Evolutionary conservation across 2,797 vertebrate species (phyloP).

Genomic region (Hyperoplus immaculatus): DNA sequence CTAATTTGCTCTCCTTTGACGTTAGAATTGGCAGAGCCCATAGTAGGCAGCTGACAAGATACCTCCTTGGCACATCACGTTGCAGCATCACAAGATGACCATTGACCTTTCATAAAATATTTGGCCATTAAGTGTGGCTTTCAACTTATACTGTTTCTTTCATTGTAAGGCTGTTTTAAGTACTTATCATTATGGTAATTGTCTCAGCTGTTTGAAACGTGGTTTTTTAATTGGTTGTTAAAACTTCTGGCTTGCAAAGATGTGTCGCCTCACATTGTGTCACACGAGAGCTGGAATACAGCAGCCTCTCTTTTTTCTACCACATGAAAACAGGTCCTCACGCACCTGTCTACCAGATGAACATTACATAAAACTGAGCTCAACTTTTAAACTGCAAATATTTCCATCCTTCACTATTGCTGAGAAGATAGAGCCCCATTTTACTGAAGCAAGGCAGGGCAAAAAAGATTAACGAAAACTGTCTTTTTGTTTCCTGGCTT

Average conservation of each 20-base stretch:
- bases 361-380: not conserved
- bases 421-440: not conserved
- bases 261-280: not conserved
- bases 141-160: not conserved
- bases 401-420: not conserved
- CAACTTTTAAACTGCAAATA: not conserved
- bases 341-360: not conserved
- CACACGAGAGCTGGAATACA: not conserved
- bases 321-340: not conserved
- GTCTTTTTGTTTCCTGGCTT: not conserved
- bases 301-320: not conserved
- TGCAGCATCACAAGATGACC: slow-evolving; percentile 4
- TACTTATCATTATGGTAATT: not conserved
- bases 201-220: not conserved
- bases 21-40: not conserved
- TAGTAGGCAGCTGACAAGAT: not conserved
- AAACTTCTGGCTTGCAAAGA: not conserved
- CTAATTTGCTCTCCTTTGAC: not conserved
- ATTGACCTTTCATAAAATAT: not conserved
- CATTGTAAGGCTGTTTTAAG: not conserved
- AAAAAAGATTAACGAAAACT: not conserved
- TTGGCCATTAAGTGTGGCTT: not conserved
- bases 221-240: not conserved
- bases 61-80: not conserved
- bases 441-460: not conserved